Conservation (phyloP, 1,140 invertebrate genomes). For the Drosophila repletoides region DNA sequence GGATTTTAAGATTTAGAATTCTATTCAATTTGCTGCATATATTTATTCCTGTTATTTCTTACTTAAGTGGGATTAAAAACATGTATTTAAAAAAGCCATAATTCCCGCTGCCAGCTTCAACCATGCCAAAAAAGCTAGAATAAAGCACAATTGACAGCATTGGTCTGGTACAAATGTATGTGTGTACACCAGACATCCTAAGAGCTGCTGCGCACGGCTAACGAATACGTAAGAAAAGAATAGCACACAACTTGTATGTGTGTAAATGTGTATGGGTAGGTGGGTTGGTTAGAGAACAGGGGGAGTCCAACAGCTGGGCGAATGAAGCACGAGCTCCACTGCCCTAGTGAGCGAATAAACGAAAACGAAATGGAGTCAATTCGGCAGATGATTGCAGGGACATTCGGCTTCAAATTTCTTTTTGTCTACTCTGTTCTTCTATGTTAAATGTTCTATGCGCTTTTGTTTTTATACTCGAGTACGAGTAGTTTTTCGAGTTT, state of each 20-base stretch:
- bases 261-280: neutral
- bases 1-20: too few species aligned
- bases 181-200: neutral
- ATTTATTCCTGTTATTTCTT: too few species aligned
- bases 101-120: too few species aligned
- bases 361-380: constrained; percentile 38
- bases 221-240: constrained; percentile 17
- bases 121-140: too few species aligned
- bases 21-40: too few species aligned
- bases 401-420: constrained; percentile 18
- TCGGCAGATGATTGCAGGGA: constrained; percentile 28
- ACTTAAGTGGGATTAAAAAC: too few species aligned
- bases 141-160: too few species aligned
- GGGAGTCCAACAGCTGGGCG: constrained; percentile 36
- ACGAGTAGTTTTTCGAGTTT: constrained; percentile 16
- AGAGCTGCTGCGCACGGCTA: constrained; percentile 30
- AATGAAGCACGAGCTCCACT: constrained; percentile 30
- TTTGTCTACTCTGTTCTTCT: neutral
- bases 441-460: constrained; percentile 5
- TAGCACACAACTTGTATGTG: neutral
- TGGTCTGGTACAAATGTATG: neutral
- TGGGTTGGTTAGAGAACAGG: neutral
- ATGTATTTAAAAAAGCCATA: too few species aligned
- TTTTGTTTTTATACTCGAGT: constrained; percentile 38
- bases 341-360: constrained; percentile 42